Conservation (phyloP, 2,888 invertebrate species). For the Melanchra persicariae region DNA sequence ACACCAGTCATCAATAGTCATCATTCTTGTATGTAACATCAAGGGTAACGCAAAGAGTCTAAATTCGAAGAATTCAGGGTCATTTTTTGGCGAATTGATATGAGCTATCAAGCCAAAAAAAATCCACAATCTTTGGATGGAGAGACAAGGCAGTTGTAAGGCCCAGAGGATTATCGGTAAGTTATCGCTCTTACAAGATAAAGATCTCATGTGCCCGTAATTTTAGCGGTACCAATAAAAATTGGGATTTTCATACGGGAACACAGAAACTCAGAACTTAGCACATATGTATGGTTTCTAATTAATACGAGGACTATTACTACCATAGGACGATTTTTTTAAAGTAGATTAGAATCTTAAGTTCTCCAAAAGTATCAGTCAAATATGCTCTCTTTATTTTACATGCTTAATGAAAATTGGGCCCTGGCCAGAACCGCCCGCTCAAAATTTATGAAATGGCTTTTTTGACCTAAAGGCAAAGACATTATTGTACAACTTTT, state of each 20-base stretch:
- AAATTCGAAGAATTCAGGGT: too few species aligned
- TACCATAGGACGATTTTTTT: not conserved
- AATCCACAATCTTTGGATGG: too few species aligned
- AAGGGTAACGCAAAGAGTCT: not conserved
- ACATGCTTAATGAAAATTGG: not conserved
- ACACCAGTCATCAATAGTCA: not conserved
- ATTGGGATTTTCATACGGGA: too few species aligned
- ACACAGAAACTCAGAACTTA: too few species aligned
- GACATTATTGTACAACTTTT: constrained; percentile 21
- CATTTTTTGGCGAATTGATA: not conserved
- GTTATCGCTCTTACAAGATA: not conserved
- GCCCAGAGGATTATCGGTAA: not conserved
- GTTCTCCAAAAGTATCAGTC: not conserved
- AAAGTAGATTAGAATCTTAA: not conserved
- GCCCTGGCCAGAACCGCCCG: too few species aligned
- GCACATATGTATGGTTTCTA: too few species aligned
- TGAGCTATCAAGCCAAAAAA: too few species aligned
- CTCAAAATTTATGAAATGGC: not conserved
- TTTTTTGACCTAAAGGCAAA: constrained; percentile 11
- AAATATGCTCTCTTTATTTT: not conserved
- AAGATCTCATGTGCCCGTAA: not conserved
- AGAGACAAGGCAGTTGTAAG: not conserved
- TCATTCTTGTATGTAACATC: not conserved
- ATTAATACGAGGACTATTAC: too few species aligned
- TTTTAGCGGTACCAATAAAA: not conserved